Percentiles rank a stretch among this genome's conserved stretches.
These are phyloP conservation scores for Cryptophagus acutangulus DNA, from an alignment of 2,888 invertebrate species.

Conservation along the genomic window DNA sequence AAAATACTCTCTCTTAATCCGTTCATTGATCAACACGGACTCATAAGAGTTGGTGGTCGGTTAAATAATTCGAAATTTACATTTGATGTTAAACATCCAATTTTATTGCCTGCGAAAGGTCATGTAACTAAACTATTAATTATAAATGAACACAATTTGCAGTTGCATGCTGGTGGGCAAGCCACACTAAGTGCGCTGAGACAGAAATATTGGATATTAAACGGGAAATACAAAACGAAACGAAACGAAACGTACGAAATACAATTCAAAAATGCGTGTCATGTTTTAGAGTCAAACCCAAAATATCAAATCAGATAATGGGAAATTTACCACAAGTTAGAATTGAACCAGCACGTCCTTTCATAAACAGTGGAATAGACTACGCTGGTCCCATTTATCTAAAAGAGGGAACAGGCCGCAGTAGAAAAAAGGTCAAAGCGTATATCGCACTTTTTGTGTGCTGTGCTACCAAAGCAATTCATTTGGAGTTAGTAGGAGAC, in stretches of 20 bases:
- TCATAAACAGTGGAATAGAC: conserved; percentile 17
- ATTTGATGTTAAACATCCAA: conserved; percentile 13
- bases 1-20: conserved; percentile 4
- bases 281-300: conserved; percentile 16
- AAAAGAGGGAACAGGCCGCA: conserved; percentile 10
- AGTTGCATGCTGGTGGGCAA: conserved; percentile 17
- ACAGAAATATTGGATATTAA: conserved; percentile 17
- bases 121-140: conserved; percentile 12
- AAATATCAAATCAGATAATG: conserved; percentile 11
- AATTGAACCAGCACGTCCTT: conserved; percentile 12
- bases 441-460: conserved; percentile 19
- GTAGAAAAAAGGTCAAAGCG: conserved; percentile 12
- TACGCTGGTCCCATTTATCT: conserved; percentile 18
- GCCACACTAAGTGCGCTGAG: conserved; percentile 11
- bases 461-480: conserved; percentile 26
- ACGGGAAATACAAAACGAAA: conserved; percentile 11
- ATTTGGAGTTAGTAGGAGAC: conserved; percentile 27
- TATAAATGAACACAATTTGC: conserved; percentile 8
- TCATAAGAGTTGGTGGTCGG: conserved; percentile 16
- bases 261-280: conserved; percentile 11
- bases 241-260: too few relatives aligned
- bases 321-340: conserved; percentile 15
- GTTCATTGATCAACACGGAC: conserved; percentile 15
- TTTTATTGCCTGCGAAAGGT: conserved; percentile 13
- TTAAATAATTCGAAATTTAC: conserved; percentile 6